Base-by-base conservation (phyloP, 2,113 vertebrate genomes). In the Pelobates fuscus region DNA sequence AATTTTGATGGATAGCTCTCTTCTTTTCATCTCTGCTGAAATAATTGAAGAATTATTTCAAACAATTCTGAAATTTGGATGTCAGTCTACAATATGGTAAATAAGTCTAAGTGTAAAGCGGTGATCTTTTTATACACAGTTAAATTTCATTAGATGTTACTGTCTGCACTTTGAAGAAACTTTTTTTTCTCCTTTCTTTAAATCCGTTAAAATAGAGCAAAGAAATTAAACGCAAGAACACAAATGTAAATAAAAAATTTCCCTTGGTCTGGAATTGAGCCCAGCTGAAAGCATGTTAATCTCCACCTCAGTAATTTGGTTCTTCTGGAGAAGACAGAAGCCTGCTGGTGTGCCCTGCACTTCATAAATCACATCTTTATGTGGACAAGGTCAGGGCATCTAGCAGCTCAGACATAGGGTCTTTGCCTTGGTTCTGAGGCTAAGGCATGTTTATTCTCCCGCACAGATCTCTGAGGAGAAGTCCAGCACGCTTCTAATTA, bases 331-430 rank as follows among this genome's bases (percentile, higher is more conserved):
- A 95, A 96, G 95, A 98, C 95, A 95, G 96, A 96, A 97, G 95
- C 95, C 93, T 92, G 95, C 94, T 95, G 96, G 95, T 94, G 92
- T 94, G 94, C 91, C 95, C 97, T 94, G 93, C 95, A 95, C 93
- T 96, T 95, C 94, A 98, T 98, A 99, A 99, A 98, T 99, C 95
- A 98, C 95, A 89, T 94, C 95, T 99, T 97, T 98, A 98, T 98
- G 95, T 96, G 95, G 95, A 98, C 94, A 96, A 95, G 95, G 95
- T 98, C 96, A 97, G 94, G 88, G 86, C 89, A 89, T 86, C 89
- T 92, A 89, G 89, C 91, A 89, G 91, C 94, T 93, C 92, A 91
- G 90, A 93, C 94, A 92, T 90, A 88, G 91, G 91, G 91, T 84
- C 91, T 95, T 94, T 89, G 93, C 90, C 92, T 91, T 83, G 91